Conservation (phyloP, 2,888 invertebrate genomes). For the Blastobasis lacticolella region DNA sequence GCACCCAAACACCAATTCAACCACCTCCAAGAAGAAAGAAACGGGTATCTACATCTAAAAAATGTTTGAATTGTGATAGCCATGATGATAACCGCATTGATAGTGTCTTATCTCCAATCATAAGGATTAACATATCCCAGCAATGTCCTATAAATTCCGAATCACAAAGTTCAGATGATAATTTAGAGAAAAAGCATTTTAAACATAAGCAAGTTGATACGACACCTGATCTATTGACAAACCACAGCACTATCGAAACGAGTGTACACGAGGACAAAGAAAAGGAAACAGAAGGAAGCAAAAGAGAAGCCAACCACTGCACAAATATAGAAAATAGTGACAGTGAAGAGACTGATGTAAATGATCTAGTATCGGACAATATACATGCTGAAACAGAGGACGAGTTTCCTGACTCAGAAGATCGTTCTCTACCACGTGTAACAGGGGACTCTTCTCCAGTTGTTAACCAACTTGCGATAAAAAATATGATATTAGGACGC, state of each 20-base stretch:
- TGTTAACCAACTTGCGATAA: slow-evolving; percentile 35
- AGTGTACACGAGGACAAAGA: slow-evolving; percentile 21
- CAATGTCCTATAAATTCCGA: slow-evolving; percentile 60
- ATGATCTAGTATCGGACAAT: neutral
- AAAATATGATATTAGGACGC: slow-evolving; percentile 57
- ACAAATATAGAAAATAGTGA: slow-evolving; percentile 6
- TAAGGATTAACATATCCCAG: slow-evolving; percentile 76
- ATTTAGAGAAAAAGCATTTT: slow-evolving; percentile 29
- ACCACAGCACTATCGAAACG: slow-evolving; percentile 65
- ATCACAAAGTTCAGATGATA: slow-evolving; percentile 67
- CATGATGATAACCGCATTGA: slow-evolving; percentile 32
- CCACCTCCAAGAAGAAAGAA: slow-evolving; percentile 52
- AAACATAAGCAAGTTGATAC: slow-evolving; percentile 28
- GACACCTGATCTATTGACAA: slow-evolving; percentile 75
- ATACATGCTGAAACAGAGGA: neutral
- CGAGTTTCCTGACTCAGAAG: slow-evolving; percentile 51
- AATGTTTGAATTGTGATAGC: slow-evolving; percentile 26
- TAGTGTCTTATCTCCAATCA: slow-evolving; percentile 53
- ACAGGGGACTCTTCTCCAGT: slow-evolving; percentile 25
- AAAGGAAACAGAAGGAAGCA: slow-evolving; percentile 3
- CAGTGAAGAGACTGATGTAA: slow-evolving; percentile 11
- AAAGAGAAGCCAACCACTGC: slow-evolving; percentile 8
- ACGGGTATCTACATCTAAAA: slow-evolving; percentile 25
- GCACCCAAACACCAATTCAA: slow-evolving; percentile 47
- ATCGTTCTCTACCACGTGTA: slow-evolving; percentile 44